phyloP scores from a whole-genome alignment of 2,888 invertebrate species.

The Desoria tigrina region DNA sequence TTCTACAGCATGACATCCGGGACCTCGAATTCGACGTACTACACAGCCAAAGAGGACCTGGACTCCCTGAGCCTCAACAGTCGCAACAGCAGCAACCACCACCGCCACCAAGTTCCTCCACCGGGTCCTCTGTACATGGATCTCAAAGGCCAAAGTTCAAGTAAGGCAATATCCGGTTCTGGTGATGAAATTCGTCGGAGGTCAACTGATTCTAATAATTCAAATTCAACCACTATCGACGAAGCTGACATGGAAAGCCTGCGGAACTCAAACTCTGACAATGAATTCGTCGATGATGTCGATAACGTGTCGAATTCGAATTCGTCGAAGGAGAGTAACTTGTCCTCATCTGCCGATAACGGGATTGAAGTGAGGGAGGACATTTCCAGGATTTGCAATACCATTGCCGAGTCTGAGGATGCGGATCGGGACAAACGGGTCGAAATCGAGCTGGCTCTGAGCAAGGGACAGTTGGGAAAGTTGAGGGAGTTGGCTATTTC shows the following conservation, averaged over 20 bases:
- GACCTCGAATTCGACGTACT: conserved; percentile 45
- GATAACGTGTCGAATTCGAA: conserved; percentile 2
- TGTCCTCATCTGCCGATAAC: conserved; percentile 18
- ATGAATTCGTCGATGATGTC: neutral
- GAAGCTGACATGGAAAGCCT: conserved; percentile 34
- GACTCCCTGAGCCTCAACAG: neutral
- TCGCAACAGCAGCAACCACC: no score
- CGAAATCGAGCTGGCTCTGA: conserved; percentile 38
- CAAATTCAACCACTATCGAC: conserved; percentile 39
- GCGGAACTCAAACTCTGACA: conserved; percentile 33
- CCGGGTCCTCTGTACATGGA: neutral
- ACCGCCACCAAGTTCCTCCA: no score
- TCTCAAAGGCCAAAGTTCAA: neutral
- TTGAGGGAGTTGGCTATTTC: conserved; percentile 45
- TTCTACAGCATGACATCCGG: conserved; percentile 49
- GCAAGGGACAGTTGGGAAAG: conserved; percentile 17
- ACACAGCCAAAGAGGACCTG: conserved; percentile 41
- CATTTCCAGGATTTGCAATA: conserved; percentile 46
- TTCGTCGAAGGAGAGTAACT: no score
- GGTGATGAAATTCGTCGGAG: conserved; percentile 13
- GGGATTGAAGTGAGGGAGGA: conserved; percentile 39
- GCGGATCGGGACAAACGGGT: conserved; percentile 39
- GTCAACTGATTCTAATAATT: neutral
- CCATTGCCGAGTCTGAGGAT: conserved; percentile 42
- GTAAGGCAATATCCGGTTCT: conserved; percentile 9